A percentile compares a stretch with the other conserved stretches of the same genome.
These are phyloP conservation scores for Gallinago solitaria DNA, from an alignment of 2,797 vertebrate species.

Conservation along the genomic window DNA sequence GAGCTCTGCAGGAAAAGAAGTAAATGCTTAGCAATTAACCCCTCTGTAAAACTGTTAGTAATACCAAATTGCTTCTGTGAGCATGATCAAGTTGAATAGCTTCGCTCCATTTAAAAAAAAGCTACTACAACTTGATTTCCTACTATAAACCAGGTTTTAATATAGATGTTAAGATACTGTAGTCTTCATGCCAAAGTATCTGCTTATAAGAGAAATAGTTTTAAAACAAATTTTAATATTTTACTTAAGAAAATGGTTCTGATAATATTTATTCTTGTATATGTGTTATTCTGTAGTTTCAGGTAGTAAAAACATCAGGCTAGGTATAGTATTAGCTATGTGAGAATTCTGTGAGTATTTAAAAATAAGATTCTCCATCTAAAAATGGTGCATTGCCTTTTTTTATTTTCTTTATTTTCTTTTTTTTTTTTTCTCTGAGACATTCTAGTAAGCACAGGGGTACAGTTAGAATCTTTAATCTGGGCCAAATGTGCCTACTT, in stretches of 20 bases:
- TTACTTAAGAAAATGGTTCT: not conserved
- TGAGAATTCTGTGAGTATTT: not conserved
- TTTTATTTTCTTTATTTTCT: not conserved
- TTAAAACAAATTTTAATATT: not conserved
- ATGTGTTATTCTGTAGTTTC: not conserved
- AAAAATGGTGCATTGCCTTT: not conserved
- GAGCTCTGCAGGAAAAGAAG: not conserved
- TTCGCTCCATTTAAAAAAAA: not conserved
- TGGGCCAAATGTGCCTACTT: not conserved
- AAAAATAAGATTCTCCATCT: not conserved
- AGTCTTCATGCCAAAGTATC: not conserved
- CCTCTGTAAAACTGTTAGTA: not conserved
- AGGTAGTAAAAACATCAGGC: not conserved
- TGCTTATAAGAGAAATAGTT: not conserved
- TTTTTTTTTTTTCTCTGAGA: not conserved
- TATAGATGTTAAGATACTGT: not conserved
- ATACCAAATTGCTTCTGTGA: not conserved
- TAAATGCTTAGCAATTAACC: not conserved
- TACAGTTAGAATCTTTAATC: not conserved
- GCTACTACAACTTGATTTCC: not conserved
- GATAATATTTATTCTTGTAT: not conserved
- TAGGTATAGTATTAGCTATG: not conserved
- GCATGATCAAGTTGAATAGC: not conserved
- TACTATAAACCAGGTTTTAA: not conserved
- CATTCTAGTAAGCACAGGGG: not conserved